Evolutionary conservation across 2,797 vertebrate genomes (phyloP).

Genomic region (Peromyscus aztecus): DNA sequence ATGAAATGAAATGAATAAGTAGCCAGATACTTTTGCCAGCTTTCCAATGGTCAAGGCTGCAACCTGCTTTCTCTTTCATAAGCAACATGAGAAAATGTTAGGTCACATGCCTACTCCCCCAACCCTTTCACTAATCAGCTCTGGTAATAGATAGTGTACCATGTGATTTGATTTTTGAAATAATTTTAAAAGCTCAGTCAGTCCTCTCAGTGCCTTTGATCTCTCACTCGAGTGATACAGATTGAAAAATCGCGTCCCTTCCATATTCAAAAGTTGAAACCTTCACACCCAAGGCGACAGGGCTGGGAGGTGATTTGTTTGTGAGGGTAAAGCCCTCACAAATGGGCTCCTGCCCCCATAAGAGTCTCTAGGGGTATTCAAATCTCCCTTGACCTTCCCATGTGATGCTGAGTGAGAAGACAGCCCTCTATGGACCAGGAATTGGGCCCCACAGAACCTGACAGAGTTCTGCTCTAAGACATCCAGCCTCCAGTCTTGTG

Average conservation of each 20-base stretch:
- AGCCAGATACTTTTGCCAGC: not conserved
- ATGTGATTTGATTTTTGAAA: not conserved
- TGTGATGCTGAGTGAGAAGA: not conserved
- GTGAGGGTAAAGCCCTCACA: not conserved
- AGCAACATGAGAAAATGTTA: not conserved
- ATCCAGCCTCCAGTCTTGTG: not conserved
- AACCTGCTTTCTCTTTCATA: constrained; percentile 15
- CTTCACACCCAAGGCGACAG: not conserved
- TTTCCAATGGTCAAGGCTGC: constrained; percentile 11
- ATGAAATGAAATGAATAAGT: constrained; percentile 52
- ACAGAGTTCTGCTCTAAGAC: no score
- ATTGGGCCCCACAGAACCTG: not conserved
- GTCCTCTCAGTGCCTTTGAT: not conserved
- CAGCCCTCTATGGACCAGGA: not conserved
- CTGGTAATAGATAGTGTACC: not conserved
- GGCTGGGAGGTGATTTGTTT: not conserved
- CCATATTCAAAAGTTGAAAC: not conserved
- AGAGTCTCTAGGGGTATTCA: not conserved
- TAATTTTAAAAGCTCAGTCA: not conserved
- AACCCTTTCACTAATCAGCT: not conserved
- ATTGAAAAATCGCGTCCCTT: not conserved
- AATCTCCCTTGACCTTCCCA: not conserved
- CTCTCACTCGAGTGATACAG: not conserved
- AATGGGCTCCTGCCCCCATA: not conserved
- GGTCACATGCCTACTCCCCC: not conserved